phyloP scores from a whole-genome alignment of 2,888 invertebrate species.

The Drosophila dives region DNA sequence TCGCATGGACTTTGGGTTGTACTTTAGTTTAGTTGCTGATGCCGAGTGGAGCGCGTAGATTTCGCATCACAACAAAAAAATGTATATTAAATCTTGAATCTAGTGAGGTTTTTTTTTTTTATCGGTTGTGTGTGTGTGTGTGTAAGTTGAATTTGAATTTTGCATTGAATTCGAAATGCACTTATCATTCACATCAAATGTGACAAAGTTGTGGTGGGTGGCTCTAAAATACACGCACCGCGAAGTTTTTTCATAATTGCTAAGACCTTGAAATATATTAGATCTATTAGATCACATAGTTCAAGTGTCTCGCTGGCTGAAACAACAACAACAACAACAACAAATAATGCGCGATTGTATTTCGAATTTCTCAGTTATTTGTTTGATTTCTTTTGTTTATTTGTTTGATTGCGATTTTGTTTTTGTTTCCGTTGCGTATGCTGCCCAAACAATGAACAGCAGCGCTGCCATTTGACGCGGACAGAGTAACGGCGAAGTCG shows the following conservation, averaged over 20 bases:
- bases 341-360: constrained; percentile 38
- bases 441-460: constrained; percentile 45
- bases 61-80: constrained; percentile 48
- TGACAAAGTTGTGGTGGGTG: background rate
- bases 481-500: constrained; percentile 9
- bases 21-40: constrained; percentile 77
- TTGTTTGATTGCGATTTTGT: constrained; percentile 47
- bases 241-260: constrained; percentile 15
- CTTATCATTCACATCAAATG: constrained; percentile 32
- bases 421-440: constrained; percentile 55
- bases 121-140: background rate
- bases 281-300: constrained; percentile 40
- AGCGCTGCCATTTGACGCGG: constrained; percentile 11
- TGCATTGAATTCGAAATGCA: constrained; percentile 15
- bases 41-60: constrained; percentile 73
- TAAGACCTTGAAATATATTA: constrained; percentile 35
- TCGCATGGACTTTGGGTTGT: constrained; percentile 68
- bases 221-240: background rate
- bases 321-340: constrained; percentile 15
- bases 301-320: constrained; percentile 38
- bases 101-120: constrained; percentile 17
- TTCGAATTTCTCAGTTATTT: constrained; percentile 20
- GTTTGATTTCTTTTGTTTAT: background rate
- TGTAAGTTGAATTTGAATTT: constrained; percentile 8
- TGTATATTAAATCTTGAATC: background rate